phyloP scores from a whole-genome alignment of 2,888 invertebrate species.

The Drosophila neonasuta region DNA sequence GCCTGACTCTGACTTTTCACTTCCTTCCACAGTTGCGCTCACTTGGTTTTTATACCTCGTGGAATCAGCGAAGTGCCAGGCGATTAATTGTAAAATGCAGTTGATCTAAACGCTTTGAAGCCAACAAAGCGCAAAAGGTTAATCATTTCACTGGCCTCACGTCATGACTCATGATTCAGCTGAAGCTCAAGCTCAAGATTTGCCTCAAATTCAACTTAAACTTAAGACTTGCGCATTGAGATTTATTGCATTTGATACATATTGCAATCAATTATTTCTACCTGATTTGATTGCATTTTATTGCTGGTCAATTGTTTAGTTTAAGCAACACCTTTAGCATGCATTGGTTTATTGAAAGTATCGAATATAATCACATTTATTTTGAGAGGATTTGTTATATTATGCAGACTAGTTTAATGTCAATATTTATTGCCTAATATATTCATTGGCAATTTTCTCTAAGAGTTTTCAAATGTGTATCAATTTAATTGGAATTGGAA shows the following conservation, averaged over 20 bases:
- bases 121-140: constrained; percentile 21
- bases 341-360: neutral
- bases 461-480: too few species aligned
- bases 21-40: constrained; percentile 34
- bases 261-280: constrained; percentile 5
- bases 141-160: constrained; percentile 16
- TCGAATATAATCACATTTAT: neutral
- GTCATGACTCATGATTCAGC: constrained; percentile 14
- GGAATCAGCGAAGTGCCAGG: constrained; percentile 66
- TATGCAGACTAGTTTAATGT: too few species aligned
- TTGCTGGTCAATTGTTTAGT: neutral
- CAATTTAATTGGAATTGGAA: too few species aligned
- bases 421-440: too few species aligned
- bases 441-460: too few species aligned
- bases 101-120: constrained; percentile 15
- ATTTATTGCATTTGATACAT: neutral
- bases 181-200: neutral
- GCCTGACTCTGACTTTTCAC: constrained; percentile 18
- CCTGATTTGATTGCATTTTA: neutral
- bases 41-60: constrained; percentile 55
- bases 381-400: too few species aligned
- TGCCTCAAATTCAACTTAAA: neutral
- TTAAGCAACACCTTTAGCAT: neutral
- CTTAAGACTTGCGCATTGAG: neutral
- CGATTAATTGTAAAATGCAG: constrained; percentile 65